Conservation (phyloP, 1,140 invertebrate genomes). For the Temnothorax curvispinosus region DNA sequence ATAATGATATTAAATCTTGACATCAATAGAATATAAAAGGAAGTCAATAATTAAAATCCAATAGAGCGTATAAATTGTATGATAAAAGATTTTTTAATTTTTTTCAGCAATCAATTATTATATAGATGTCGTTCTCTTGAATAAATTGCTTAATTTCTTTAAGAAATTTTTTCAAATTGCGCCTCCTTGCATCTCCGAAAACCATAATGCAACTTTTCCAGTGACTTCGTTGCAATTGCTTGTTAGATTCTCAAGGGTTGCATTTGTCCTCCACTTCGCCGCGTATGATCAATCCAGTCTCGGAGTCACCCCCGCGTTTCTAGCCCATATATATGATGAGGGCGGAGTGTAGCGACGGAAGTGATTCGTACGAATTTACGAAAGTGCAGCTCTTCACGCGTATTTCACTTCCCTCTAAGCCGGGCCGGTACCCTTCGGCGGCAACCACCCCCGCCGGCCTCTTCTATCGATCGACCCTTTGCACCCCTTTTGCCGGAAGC, state of each 20-base stretch:
- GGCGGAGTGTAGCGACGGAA: slow-evolving; percentile 62
- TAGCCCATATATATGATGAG: slow-evolving; percentile 58
- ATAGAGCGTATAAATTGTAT: neutral
- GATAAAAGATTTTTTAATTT: neutral
- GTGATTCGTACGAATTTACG: slow-evolving; percentile 76
- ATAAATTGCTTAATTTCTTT: neutral
- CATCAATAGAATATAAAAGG: neutral
- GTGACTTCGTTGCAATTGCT: neutral
- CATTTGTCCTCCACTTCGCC: slow-evolving; percentile 32
- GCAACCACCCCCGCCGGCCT: neutral
- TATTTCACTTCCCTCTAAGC: slow-evolving; percentile 42
- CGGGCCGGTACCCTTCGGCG: neutral
- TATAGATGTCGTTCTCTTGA: neutral
- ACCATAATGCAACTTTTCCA: neutral
- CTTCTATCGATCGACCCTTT: slow-evolving; percentile 45
- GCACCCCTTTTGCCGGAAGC: slow-evolving; percentile 55
- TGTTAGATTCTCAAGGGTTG: slow-evolving; percentile 3
- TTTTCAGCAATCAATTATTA: neutral
- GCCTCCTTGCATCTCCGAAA: neutral
- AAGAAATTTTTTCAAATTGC: neutral
- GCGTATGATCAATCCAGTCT: slow-evolving; percentile 59
- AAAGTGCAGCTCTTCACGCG: slow-evolving; percentile 60
- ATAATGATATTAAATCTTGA: neutral
- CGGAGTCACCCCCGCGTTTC: slow-evolving; percentile 38
- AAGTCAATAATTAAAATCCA: neutral